Percentiles rank a stretch among this genome's conserved stretches.
These are phyloP conservation scores for Parascotia fuliginaria DNA, from an alignment of 2,888 invertebrate species.

Conservation along the genomic window DNA sequence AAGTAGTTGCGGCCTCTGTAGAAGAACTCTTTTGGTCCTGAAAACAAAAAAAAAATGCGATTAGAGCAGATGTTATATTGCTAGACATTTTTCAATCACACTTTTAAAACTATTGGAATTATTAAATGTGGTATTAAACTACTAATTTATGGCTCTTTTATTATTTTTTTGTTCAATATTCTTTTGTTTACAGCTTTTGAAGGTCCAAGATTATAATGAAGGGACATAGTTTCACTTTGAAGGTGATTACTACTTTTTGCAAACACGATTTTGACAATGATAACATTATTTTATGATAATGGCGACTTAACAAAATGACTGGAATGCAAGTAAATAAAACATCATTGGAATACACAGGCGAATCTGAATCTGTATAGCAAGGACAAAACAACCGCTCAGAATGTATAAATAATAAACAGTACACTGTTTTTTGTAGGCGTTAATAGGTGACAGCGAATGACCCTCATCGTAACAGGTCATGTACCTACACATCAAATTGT, in stretches of 20 bases:
- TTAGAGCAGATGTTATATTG: background rate
- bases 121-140: too few species aligned
- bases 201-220: too few species aligned
- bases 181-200: too few species aligned
- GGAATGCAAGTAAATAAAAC: constrained; percentile 9
- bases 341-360: constrained; percentile 13
- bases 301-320: background rate
- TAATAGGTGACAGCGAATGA: constrained; percentile 49
- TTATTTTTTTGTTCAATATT: too few species aligned
- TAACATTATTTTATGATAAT: too few species aligned
- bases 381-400: constrained; percentile 36
- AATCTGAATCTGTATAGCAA: background rate
- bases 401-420: constrained; percentile 40
- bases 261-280: too few species aligned
- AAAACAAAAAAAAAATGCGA: constrained; percentile 47
- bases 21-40: constrained; percentile 96
- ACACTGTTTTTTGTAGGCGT: constrained; percentile 38
- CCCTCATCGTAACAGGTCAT: constrained; percentile 61
- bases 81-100: too few species aligned
- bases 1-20: constrained; percentile 95
- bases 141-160: too few species aligned
- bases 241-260: too few species aligned
- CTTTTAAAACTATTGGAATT: too few species aligned
- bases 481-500: constrained; percentile 54
- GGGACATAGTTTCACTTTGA: too few species aligned